Percentiles rank a stretch among this genome's conserved stretches.
Conservation (phyloP, 2,113 vertebrate species). For the Taurulus bubalis region DNA sequence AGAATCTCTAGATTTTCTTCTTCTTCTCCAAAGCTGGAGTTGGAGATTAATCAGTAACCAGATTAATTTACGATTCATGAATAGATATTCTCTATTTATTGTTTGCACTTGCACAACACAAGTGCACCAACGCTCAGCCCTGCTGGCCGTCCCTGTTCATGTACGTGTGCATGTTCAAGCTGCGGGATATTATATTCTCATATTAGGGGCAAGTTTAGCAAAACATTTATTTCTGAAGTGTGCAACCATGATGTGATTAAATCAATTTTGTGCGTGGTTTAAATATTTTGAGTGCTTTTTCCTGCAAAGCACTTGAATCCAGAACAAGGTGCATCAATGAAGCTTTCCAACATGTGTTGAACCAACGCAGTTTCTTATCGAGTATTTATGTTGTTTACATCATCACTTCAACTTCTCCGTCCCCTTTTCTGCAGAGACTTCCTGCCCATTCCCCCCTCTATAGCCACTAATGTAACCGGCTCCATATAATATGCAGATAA, state of each 20-base stretch:
- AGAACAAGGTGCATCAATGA: slow-evolving; percentile 26
- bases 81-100: slow-evolving; percentile 39
- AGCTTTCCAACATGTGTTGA: slow-evolving; percentile 13
- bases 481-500: slow-evolving; percentile 83
- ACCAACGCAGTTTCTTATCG: slow-evolving; percentile 4
- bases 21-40: slow-evolving; percentile 27
- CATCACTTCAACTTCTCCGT: slow-evolving; percentile 25
- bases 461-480: slow-evolving; percentile 67
- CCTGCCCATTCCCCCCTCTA: slow-evolving; percentile 39
- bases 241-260: slow-evolving; percentile 27
- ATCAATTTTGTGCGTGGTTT: slow-evolving; percentile 30
- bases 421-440: slow-evolving; percentile 49
- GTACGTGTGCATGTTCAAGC: slow-evolving; percentile 25
- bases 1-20: slow-evolving; percentile 48
- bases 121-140: slow-evolving; percentile 26
- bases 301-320: slow-evolving; percentile 24
- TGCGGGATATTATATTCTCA: not conserved
- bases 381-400: slow-evolving; percentile 44
- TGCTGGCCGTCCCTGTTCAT: not conserved
- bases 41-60: slow-evolving; percentile 54
- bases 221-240: slow-evolving; percentile 33
- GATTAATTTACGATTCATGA: slow-evolving; percentile 33
- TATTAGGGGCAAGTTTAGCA: not conserved
- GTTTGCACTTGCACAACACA: slow-evolving; percentile 49
- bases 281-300: slow-evolving; percentile 17